Percentiles rank a stretch among this genome's conserved stretches.
Conservation (phyloP, 2,113 vertebrate genomes). For the Tamias sibiricus region DNA sequence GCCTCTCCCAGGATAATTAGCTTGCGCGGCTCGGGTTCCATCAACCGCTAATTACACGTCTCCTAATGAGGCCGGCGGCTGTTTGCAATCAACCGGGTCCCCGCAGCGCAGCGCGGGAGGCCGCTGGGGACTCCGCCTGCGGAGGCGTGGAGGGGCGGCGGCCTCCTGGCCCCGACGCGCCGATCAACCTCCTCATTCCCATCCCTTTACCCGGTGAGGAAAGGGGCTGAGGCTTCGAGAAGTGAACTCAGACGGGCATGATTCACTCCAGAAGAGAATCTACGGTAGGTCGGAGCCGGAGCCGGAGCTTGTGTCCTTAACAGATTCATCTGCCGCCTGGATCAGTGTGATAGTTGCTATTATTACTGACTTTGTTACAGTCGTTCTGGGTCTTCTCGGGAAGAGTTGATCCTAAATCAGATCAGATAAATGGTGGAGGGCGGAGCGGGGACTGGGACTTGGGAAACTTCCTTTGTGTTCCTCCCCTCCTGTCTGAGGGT, state of each 20-base stretch:
- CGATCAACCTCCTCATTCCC: no score
- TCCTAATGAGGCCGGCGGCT: slow-evolving; percentile 78
- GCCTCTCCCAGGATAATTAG: slow-evolving; percentile 59
- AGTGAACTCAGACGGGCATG: not conserved
- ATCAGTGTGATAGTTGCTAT: not conserved
- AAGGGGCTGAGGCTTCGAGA: not conserved
- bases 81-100: slow-evolving; percentile 71
- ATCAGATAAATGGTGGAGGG: not conserved
- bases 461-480: not conserved
- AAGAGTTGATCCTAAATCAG: not conserved
- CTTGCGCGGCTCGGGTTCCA: not conserved
- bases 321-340: not conserved
- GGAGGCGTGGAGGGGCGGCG: not conserved
- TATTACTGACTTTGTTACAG: not conserved
- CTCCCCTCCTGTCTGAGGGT: not conserved
- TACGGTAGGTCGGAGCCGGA: not conserved
- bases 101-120: slow-evolving; percentile 48
- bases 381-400: not conserved
- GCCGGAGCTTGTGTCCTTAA: not conserved
- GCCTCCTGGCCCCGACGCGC: not conserved
- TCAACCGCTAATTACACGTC: slow-evolving; percentile 75
- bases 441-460: not conserved
- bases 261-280: not conserved
- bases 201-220: not conserved
- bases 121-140: slow-evolving; percentile 3